A percentile compares a stretch with the other conserved stretches of the same genome.
Evolutionary conservation across 2,888 invertebrate genomes (phyloP).

Genomic region (Argyresthia albistria): DNA sequence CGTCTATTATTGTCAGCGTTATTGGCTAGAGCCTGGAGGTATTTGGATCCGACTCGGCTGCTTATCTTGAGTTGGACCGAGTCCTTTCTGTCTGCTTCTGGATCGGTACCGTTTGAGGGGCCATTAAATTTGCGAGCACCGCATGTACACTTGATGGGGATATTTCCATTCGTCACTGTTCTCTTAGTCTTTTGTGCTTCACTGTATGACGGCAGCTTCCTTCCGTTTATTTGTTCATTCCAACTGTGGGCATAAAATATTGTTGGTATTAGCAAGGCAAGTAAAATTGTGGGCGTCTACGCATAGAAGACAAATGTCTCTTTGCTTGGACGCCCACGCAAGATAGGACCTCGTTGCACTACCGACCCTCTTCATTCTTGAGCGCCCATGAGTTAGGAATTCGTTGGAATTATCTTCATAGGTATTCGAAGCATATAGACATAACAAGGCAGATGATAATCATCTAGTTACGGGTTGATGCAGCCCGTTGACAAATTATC

Average conservation of each 20-base stretch:
- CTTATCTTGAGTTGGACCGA: slow-evolving; percentile 47
- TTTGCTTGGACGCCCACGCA: too few relatives aligned
- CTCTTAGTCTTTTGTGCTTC: slow-evolving; percentile 70
- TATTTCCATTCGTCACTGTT: slow-evolving; percentile 49
- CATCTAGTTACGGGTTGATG: too few relatives aligned
- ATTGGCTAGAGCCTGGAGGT: slow-evolving; percentile 57
- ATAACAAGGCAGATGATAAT: too few relatives aligned
- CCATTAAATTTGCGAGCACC: slow-evolving; percentile 55
- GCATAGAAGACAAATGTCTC: too few relatives aligned
- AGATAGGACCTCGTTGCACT: too few relatives aligned
- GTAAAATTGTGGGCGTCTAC: too few relatives aligned
- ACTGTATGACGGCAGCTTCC: slow-evolving; percentile 67
- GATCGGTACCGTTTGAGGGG: slow-evolving; percentile 24
- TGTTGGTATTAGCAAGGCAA: not conserved
- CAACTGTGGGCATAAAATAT: slow-evolving; percentile 40
- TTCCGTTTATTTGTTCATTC: slow-evolving; percentile 67
- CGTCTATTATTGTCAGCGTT: slow-evolving; percentile 33
- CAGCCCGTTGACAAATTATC: too few relatives aligned
- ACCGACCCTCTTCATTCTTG: too few relatives aligned
- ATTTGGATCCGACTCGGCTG: slow-evolving; percentile 61
- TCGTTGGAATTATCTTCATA: too few relatives aligned
- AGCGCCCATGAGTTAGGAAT: too few relatives aligned
- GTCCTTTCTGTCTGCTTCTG: slow-evolving; percentile 35
- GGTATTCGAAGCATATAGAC: too few relatives aligned
- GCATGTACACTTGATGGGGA: slow-evolving; percentile 52